Evolutionary conservation across 1,140 invertebrate species (phyloP).

Genomic region (Calephelis virginiensis): DNA sequence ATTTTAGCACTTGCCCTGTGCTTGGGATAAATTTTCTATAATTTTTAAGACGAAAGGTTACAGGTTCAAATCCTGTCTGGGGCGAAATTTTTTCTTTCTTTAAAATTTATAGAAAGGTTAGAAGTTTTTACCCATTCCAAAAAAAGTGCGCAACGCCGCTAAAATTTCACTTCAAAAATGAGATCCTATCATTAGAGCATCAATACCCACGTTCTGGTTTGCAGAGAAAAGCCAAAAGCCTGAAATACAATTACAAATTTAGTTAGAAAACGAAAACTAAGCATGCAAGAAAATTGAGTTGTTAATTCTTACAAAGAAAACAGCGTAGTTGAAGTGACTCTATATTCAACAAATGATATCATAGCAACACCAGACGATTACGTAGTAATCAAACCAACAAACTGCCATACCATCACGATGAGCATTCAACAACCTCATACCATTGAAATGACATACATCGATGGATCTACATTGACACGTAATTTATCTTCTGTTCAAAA

Average conservation of each 20-base stretch:
- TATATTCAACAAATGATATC: slow-evolving; percentile 59
- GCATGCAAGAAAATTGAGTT: neutral
- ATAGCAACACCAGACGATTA: slow-evolving; percentile 59
- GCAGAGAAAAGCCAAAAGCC: too few relatives aligned
- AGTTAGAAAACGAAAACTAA: neutral
- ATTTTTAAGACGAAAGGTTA: too few relatives aligned
- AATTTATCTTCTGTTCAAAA: slow-evolving; percentile 1
- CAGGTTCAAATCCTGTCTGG: too few relatives aligned
- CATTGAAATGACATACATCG: slow-evolving; percentile 32
- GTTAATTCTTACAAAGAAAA: slow-evolving; percentile 11
- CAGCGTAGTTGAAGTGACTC: slow-evolving; percentile 7
- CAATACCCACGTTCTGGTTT: too few relatives aligned
- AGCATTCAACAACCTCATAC: neutral
- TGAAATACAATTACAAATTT: neutral
- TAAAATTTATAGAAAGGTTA: too few relatives aligned
- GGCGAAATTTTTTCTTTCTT: too few relatives aligned
- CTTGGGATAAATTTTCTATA: too few relatives aligned
- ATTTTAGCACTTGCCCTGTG: too few relatives aligned
- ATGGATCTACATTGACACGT: slow-evolving; percentile 13
- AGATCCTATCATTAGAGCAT: too few relatives aligned
- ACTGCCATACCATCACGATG: slow-evolving; percentile 24
- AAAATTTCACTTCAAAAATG: too few relatives aligned
- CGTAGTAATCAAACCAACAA: slow-evolving; percentile 57
- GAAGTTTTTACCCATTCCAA: too few relatives aligned
- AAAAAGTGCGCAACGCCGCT: too few relatives aligned